Evolutionary conservation across 2,888 invertebrate genomes (phyloP), one percentile per base, ranked within the genome.

Genomic region (Cantharis rustica): DNA sequence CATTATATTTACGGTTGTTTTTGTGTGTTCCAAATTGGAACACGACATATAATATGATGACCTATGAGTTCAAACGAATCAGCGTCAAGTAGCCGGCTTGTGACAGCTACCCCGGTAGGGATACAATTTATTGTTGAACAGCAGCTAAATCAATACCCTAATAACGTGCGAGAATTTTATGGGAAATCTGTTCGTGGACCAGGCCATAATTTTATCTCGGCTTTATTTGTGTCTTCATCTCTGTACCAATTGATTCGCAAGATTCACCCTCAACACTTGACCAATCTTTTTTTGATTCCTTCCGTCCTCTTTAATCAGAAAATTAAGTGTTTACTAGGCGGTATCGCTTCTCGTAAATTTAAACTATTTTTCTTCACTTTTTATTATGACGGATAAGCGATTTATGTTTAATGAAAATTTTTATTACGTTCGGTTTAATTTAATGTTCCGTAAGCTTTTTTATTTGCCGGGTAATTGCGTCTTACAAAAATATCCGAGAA

Each of bases 141-240:
- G 68, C 75, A 66, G 73, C 69, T 73, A 76, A 81, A 81, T 81
- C 81, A 81, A 81, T 81, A 81, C 79, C 72, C 78, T 81, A 82
- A 82, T 81, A 80, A 80, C 79, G 81, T 79, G 79, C 71, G 71
- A 75, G 75, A 80, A 76, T 80, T 80, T 81, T 80, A 78, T 75
- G 80, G 79, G 73, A 64, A 75, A 31, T 73, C 75, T 69, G 73
- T 47, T 75, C 77, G 72, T 62, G 75, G 70, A 61, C 71, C 76
- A 26, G 69, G 31, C 74, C 71, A 76, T 76, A 79, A 79, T 79
- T 79, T 72, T 72, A 47, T 64, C 23, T 68, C 75, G 61, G 75
- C 77, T 79, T 76, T 79, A 79, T 79, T 75, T 76, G 76, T 75
- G 64, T 66, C 64, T 66, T 23, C 20, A 20, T 47, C 47, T 17